Evolutionary conservation across 2,888 invertebrate genomes (phyloP).

Genomic region (Chromoteleia sp.): DNA sequence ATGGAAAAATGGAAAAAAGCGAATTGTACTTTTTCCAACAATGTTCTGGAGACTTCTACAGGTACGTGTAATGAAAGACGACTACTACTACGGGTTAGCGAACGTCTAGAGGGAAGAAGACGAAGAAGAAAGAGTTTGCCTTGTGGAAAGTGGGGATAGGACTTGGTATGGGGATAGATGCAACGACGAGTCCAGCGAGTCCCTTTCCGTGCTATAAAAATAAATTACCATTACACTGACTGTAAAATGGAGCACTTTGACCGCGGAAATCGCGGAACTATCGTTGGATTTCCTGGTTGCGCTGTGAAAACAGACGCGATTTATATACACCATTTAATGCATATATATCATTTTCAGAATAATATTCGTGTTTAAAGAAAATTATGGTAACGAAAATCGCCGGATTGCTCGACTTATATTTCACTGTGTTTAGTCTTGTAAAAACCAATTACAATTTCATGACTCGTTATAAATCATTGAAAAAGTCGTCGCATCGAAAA

Average conservation of each 20-base stretch:
- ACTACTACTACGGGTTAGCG: slow-evolving; percentile 60
- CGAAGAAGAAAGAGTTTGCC: slow-evolving; percentile 64
- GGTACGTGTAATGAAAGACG: slow-evolving; percentile 54
- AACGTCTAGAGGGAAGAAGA: slow-evolving; percentile 62
- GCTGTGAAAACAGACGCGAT: slow-evolving; percentile 6
- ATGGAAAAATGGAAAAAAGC: not conserved
- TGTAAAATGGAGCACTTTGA: slow-evolving; percentile 64
- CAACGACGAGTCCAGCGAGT: slow-evolving; percentile 58
- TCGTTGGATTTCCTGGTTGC: slow-evolving; percentile 41
- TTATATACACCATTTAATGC: not conserved
- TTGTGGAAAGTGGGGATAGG: slow-evolving; percentile 60
- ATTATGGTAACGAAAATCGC: no score
- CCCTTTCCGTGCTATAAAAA: slow-evolving; percentile 60
- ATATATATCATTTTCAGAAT: no score
- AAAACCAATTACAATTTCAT: no score
- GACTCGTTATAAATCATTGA: no score
- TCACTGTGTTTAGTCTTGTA: no score
- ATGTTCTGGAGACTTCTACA: slow-evolving; percentile 56
- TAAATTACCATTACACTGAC: slow-evolving; percentile 47
- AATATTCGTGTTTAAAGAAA: no score
- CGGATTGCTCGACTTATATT: not conserved
- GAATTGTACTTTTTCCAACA: slow-evolving; percentile 11
- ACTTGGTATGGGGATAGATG: slow-evolving; percentile 64
- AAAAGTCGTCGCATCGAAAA: no score
- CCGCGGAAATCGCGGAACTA: slow-evolving; percentile 62